phyloP scores from a whole-genome alignment of 1,140 invertebrate species.

The Hypothenemus hampei region DNA sequence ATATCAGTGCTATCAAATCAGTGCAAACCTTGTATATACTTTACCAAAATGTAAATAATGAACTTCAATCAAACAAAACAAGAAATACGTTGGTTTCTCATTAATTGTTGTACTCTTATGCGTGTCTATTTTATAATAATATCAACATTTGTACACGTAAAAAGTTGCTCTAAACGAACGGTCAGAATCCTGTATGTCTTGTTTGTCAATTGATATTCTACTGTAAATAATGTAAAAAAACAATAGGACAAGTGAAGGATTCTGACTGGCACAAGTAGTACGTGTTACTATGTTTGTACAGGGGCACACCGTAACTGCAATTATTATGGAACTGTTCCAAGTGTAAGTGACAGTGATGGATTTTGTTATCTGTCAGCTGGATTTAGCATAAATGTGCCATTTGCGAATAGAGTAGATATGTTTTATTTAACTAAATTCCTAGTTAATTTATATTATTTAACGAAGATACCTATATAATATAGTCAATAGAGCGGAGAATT shows the following conservation, averaged over 20 bases:
- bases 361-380: constrained; percentile 43
- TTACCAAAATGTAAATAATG: no score
- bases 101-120: not conserved
- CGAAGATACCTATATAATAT: constrained; percentile 31
- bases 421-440: constrained; percentile 39
- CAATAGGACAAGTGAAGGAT: no score
- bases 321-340: constrained; percentile 29
- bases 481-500: constrained; percentile 33
- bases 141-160: no score
- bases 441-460: constrained; percentile 40
- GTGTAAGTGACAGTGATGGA: constrained; percentile 40
- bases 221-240: no score
- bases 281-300: not conserved
- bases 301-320: constrained; percentile 24
- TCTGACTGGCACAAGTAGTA: not conserved
- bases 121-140: constrained; percentile 1
- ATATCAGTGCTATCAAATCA: constrained; percentile 8
- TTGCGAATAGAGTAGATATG: constrained; percentile 41
- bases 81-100: constrained; percentile 3
- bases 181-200: no score
- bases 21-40: constrained; percentile 12
- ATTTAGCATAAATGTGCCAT: constrained; percentile 41
- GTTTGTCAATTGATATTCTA: no score
- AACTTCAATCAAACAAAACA: no score
- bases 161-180: no score